Evolutionary conservation across 2,797 vertebrate species (phyloP).

Genomic region (Paguma larvata): DNA sequence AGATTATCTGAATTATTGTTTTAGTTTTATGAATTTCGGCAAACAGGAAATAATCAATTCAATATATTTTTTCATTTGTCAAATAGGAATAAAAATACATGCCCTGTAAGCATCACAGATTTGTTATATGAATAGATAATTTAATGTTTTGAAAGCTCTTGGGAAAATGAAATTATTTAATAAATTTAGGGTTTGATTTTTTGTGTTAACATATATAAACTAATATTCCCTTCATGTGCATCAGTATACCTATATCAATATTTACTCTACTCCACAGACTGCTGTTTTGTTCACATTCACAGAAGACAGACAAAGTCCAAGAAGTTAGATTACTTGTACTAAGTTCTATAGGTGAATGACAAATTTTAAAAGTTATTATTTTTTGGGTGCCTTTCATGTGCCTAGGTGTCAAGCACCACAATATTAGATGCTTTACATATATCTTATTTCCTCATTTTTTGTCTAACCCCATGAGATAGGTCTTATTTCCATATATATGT

Average conservation of each 20-base stretch:
- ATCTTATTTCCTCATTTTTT: not conserved
- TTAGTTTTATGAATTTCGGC: not conserved
- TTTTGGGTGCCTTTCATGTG: not conserved
- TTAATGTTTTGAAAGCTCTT: not conserved
- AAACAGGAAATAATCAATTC: not conserved
- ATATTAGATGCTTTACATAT: not conserved
- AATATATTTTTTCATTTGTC: not conserved
- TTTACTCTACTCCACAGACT: not conserved
- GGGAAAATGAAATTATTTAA: conserved; percentile 25
- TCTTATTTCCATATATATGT: not conserved
- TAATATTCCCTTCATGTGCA: not conserved
- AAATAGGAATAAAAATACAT: not conserved
- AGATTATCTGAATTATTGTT: conserved; percentile 4
- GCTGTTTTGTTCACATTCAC: not conserved
- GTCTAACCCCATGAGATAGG: not conserved
- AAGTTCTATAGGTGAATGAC: not conserved
- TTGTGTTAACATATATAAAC: not conserved
- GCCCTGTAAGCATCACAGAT: not conserved
- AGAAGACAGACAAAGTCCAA: not conserved
- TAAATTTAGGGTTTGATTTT: not conserved
- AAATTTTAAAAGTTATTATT: not conserved
- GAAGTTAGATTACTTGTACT: not conserved
- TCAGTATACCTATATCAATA: not conserved
- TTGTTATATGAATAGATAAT: not conserved
- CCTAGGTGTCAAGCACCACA: not conserved